Percentiles rank a stretch among this genome's conserved stretches.
phyloP scores from a whole-genome alignment of 1,140 invertebrate species.

The Tribolium madens region DNA sequence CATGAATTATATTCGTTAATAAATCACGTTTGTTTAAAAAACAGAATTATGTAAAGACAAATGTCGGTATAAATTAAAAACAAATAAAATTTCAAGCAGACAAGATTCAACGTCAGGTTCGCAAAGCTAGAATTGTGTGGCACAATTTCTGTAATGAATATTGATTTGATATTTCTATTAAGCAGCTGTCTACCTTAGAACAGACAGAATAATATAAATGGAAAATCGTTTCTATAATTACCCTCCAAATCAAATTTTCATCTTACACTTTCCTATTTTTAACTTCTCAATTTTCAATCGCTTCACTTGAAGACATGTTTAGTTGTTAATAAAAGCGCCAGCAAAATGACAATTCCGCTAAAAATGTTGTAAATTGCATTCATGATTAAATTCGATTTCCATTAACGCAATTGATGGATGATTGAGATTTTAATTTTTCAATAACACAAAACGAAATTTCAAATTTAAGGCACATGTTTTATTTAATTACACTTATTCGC shows the following conservation, averaged over 20 bases:
- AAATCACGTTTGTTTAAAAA: constrained; percentile 21
- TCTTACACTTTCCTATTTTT: neutral
- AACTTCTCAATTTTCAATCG: neutral
- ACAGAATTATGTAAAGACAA: neutral
- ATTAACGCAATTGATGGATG: neutral
- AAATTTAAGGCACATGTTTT: neutral
- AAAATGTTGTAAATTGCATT: neutral
- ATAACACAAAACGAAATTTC: neutral
- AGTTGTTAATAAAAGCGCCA: neutral
- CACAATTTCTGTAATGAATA: neutral
- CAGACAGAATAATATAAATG: neutral
- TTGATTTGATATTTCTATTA: neutral
- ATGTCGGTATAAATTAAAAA: neutral
- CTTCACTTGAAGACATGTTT: neutral
- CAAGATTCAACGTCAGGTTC: too few species aligned
- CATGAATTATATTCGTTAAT: constrained; percentile 44
- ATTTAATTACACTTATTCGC: too few species aligned
- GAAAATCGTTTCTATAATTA: neutral
- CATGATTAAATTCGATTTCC: neutral
- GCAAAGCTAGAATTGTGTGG: neutral
- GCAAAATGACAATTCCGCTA: neutral
- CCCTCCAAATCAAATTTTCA: neutral
- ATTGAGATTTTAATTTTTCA: neutral
- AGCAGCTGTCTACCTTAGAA: neutral
- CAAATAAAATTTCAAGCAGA: neutral